A percentile compares a stretch with the other conserved stretches of the same genome.
phyloP scores from a whole-genome alignment of 2,888 invertebrate genomes.

The Parapristionchus giblindavisi region DNA sequence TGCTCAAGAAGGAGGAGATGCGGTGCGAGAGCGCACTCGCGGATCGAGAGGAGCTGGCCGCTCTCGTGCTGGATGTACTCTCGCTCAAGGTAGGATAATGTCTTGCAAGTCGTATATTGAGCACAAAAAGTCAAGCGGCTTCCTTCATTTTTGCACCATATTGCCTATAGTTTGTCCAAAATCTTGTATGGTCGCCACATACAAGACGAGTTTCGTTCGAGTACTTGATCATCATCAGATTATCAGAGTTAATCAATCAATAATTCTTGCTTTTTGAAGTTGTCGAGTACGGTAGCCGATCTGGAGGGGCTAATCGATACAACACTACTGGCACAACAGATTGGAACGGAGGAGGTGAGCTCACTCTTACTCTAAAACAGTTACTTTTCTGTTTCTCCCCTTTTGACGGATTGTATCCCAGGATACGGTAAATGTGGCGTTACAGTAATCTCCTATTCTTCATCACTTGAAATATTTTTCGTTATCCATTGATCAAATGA shows the following conservation, averaged over 20 bases:
- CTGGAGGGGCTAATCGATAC: constrained; percentile 44
- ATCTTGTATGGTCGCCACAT: background rate
- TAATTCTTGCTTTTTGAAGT: constrained; percentile 27
- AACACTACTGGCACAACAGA: constrained; percentile 50
- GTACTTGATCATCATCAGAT: background rate
- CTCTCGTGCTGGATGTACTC: constrained; percentile 58
- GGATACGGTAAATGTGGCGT: no score
- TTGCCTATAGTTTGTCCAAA: background rate
- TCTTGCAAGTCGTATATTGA: no score
- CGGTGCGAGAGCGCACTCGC: constrained; percentile 50
- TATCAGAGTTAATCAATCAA: background rate
- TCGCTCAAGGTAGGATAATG: constrained; percentile 52
- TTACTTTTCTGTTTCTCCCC: no score
- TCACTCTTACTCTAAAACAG: no score
- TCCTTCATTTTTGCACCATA: no score
- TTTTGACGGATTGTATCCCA: no score
- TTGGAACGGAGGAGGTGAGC: constrained; percentile 40
- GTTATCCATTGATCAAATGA: no score
- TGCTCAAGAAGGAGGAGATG: constrained; percentile 54
- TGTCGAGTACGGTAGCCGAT: constrained; percentile 47
- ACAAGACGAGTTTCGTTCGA: background rate
- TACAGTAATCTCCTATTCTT: no score
- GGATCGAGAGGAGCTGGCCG: constrained; percentile 44
- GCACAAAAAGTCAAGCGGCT: no score
- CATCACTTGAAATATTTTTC: no score